Evolutionary conservation across 2,113 vertebrate species (phyloP).

Genomic region (Montifringilla adamsi): DNA sequence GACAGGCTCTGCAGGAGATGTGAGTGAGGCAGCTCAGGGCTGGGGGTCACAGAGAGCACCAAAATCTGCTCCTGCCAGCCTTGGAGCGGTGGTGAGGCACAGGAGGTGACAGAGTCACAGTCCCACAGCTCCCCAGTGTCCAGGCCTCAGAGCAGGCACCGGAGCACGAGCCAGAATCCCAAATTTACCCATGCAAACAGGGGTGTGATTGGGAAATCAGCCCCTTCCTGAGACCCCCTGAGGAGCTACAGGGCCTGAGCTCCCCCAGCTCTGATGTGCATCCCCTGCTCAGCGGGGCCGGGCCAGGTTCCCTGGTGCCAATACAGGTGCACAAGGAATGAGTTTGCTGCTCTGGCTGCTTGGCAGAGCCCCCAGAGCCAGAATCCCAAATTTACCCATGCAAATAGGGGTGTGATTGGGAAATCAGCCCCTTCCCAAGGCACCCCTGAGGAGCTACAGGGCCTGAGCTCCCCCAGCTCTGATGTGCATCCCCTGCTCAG

Average conservation of each 20-base stretch:
- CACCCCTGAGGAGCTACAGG: not conserved
- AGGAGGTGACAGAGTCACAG: accelerated
- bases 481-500: not conserved
- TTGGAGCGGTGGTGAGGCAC: accelerated
- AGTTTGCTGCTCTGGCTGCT: not conserved
- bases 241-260: not conserved
- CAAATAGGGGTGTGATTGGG: not conserved
- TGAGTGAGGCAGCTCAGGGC: no score
- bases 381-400: not conserved
- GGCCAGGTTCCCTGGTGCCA: not conserved
- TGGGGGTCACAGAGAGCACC: not conserved
- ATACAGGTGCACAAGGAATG: not conserved
- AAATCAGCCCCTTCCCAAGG: not conserved
- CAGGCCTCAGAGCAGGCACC: not conserved
- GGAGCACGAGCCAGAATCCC: not conserved
- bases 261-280: not conserved
- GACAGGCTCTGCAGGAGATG: not conserved
- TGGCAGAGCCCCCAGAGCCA: not conserved
- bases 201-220: not conserved
- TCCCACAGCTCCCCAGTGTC: not conserved
- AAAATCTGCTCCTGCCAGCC: not conserved
- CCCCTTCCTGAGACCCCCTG: not conserved
- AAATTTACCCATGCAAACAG: not conserved
- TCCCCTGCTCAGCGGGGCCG: accelerated
- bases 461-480: not conserved